Base-by-base conservation (phyloP, 2,888 invertebrate genomes). In the Synergus gifuensis region DNA sequence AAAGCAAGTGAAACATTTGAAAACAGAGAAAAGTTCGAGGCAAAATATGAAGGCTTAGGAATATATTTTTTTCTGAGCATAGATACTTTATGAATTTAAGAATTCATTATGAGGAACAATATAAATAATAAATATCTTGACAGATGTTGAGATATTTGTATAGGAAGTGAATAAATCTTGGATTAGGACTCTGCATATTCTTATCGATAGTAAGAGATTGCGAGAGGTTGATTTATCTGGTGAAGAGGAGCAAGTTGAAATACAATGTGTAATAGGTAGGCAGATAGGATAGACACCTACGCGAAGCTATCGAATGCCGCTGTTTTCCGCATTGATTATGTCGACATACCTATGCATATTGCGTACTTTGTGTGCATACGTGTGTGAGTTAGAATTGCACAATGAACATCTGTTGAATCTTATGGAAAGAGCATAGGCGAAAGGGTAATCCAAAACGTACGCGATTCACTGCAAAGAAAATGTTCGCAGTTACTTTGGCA, bases 401-500 rank as follows among this genome's bases (percentile, higher is more conserved):
- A 78, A 76, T 76, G 79, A 73, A 76, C 80, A 78, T 80, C 79
- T 73, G 76, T 54, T 80, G 78, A 73, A 82, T 83, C 83, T 60
- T 60, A 76, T 79, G 78, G 63, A 81, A 82, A 82, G 82, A 77
- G 82, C 82, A 81, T 79, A 80, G 79, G 79, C 79, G 83, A 82
- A 83, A 83, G 79, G 81, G 82, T 82, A 83, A 80, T 82, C 79
- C 81, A 79, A 81, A 83, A 83, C 81, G 76, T 81, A 81, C 81
- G 60, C 11, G 78, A 79, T 81, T 81, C 77, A 81, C 79, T 81
- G 79, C 78, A 78, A 79, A 80, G 83, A 82, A 81, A 79, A 81
- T 73, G 82, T 60, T 14, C 64, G 79, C 62, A 62, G 54, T 67
- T 78, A 76, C 78, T 79, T 78, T 79, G 76, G 79, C 76, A 82